A percentile compares a stretch with the other conserved stretches of the same genome.
phyloP scores from a whole-genome alignment of 2,797 vertebrate genomes.

The Distichodus sexfasciatus region DNA sequence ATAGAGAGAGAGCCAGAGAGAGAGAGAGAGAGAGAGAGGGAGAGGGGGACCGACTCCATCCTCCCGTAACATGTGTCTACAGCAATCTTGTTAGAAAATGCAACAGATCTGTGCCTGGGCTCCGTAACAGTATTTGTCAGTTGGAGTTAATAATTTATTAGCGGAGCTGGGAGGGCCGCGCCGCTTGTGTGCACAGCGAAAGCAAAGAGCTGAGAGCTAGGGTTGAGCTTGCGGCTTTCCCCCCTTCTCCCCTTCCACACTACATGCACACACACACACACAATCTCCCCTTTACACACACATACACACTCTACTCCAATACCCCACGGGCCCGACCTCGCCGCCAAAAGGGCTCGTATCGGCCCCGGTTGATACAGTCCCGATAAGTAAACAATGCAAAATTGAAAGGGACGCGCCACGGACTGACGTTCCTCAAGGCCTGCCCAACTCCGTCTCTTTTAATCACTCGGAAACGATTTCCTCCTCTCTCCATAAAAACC shows the following conservation, averaged over 20 bases:
- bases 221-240: constrained; percentile 25
- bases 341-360: neutral
- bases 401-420: too few relatives aligned
- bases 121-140: constrained; percentile 85
- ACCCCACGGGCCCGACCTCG: neutral
- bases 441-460: neutral
- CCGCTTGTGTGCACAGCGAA: constrained; percentile 64
- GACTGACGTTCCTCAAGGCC: neutral
- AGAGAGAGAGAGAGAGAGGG: constrained; percentile 18
- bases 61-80: constrained; percentile 96
- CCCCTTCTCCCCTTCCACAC: constrained; percentile 28
- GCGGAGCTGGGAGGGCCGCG: constrained; percentile 70
- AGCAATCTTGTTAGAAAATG: constrained; percentile 97
- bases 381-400: constrained; percentile 2
- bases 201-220: constrained; percentile 61
- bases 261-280: neutral
- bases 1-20: constrained; percentile 55
- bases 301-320: neutral
- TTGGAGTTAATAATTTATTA: constrained; percentile 85
- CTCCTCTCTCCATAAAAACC: neutral
- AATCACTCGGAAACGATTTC: constrained; percentile 18
- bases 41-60: constrained; percentile 80
- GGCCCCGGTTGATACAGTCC: neutral
- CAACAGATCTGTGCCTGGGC: constrained; percentile 77
- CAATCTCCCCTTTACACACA: neutral